Percentiles rank a stretch among this genome's conserved stretches.
These are phyloP conservation scores for Philopotamus ludificatus DNA, from an alignment of 1,140 invertebrate species.

Conservation along the genomic window DNA sequence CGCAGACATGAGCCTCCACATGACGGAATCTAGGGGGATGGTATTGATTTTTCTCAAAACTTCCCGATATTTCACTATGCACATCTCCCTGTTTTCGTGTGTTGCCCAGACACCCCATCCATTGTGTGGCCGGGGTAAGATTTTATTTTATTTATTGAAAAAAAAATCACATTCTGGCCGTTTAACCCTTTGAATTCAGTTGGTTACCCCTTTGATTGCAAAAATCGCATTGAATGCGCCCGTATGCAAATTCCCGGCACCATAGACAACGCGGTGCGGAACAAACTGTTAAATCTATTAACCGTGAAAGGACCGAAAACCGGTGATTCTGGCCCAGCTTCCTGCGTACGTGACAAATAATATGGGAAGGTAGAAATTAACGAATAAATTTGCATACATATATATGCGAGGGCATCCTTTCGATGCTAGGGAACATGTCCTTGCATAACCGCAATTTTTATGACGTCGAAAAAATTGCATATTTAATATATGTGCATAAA, in stretches of 20 bases:
- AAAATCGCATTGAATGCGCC: neutral
- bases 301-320: constrained; percentile 11
- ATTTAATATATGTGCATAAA: neutral
- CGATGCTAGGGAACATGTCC: constrained; percentile 11
- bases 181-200: neutral
- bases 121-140: neutral
- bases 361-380: constrained; percentile 33
- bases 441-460: constrained; percentile 6
- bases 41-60: neutral
- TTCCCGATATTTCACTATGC: neutral
- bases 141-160: neutral
- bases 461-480: neutral
- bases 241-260: constrained; percentile 14
- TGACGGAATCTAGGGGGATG: neutral
- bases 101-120: neutral
- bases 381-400: constrained; percentile 38
- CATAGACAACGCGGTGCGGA: constrained; percentile 12
- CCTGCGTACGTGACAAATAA: constrained; percentile 41
- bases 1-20: neutral
- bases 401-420: neutral
- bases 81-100: neutral
- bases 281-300: constrained; percentile 31
- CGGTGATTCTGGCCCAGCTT: neutral
- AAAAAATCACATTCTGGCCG: neutral
- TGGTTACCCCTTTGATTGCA: constrained; percentile 18